A percentile compares a stretch with the other conserved stretches of the same genome.
phyloP scores from a whole-genome alignment of 2,797 vertebrate species.

The Trichosurus vulpecula region DNA sequence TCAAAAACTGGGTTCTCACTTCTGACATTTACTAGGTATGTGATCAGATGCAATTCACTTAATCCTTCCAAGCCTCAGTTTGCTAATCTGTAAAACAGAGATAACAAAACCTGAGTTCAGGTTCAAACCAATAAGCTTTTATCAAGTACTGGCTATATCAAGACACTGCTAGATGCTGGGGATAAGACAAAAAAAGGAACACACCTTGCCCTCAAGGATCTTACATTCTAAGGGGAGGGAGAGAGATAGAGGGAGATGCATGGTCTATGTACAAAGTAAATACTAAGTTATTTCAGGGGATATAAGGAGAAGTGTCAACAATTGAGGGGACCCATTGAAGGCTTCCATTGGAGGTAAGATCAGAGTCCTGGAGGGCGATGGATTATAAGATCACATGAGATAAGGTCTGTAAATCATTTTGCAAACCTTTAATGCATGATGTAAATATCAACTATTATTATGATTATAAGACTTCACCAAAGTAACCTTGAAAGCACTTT shows the following conservation, averaged over 20 bases:
- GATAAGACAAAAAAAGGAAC: background rate
- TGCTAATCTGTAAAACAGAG: background rate
- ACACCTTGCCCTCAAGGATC: background rate
- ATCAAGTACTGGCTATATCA: background rate
- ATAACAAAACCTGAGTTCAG: background rate
- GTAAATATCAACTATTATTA: background rate
- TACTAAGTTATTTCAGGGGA: background rate
- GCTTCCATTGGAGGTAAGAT: background rate
- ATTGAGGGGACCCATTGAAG: background rate
- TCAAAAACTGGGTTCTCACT: background rate
- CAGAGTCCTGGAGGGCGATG: background rate
- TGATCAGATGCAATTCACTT: background rate
- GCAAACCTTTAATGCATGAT: background rate
- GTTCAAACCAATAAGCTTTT: background rate
- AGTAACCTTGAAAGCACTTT: conserved; percentile 41
- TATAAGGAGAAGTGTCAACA: background rate
- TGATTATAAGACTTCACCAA: conserved; percentile 28
- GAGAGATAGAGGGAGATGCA: background rate
- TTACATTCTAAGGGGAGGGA: background rate
- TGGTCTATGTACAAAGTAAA: background rate
- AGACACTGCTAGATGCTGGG: background rate
- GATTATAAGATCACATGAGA: background rate
- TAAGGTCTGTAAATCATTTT: background rate
- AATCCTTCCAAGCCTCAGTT: background rate
- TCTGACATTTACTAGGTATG: background rate